phyloP scores from a whole-genome alignment of 37 sponge, comb jelly and placozoan species.

The Ephydatia muelleri region DNA sequence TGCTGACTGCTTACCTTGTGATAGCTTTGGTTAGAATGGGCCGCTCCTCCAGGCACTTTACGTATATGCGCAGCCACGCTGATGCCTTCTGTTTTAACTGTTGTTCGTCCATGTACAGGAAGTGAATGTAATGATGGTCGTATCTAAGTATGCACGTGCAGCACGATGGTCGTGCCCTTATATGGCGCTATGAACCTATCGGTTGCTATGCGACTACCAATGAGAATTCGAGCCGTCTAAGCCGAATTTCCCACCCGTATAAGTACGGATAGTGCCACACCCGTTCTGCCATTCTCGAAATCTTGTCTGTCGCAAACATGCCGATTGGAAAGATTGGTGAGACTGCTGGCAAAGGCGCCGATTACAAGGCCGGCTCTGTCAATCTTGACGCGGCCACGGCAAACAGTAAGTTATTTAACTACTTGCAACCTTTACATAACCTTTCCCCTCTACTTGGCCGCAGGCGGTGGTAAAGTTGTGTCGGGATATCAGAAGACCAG shows the following conservation, averaged over 20 bases:
- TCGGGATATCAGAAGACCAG: conserved; percentile 64
- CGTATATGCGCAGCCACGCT: conserved; percentile 19
- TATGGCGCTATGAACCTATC: conserved; percentile 6
- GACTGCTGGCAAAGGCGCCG: conserved; percentile 78
- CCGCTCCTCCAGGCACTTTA: conserved; percentile 22
- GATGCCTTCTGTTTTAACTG: not conserved
- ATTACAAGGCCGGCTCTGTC: conserved; percentile 75
- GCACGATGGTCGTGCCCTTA: conserved; percentile 5
- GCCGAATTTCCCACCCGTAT: not conserved
- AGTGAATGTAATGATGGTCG: not conserved
- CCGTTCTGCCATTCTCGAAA: not conserved
- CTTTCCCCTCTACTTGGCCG: not conserved
- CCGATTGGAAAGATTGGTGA: conserved; percentile 81
- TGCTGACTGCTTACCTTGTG: conserved; percentile 51
- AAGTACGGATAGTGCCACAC: not conserved
- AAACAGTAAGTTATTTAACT: conserved; percentile 50
- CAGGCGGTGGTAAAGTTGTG: conserved; percentile 50
- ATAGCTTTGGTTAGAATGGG: conserved; percentile 68
- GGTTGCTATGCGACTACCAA: conserved; percentile 53
- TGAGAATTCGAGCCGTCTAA: conserved; percentile 15
- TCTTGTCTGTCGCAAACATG: conserved; percentile 35
- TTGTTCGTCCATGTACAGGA: no score
- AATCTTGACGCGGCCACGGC: conserved; percentile 43
- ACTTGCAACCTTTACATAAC: not conserved
- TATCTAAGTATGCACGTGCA: not conserved